Evolutionary conservation across 2,888 invertebrate genomes (phyloP), one percentile per base, ranked within the genome.

Genomic region (Agapostemon virescens): DNA sequence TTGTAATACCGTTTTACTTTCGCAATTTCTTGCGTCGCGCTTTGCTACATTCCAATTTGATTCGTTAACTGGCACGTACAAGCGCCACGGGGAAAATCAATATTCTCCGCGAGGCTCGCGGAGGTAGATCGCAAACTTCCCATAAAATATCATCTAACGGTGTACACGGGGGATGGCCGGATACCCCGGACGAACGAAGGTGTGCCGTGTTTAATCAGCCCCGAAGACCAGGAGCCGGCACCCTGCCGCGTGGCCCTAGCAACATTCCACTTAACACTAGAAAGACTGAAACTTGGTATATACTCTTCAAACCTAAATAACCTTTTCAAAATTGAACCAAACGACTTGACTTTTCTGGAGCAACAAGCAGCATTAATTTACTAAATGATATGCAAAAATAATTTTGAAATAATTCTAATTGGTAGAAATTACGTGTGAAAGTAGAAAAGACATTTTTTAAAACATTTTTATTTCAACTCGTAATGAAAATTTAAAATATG

Each of bases 1-100:
- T 67, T 49, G 40, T 77, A 79, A 77, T 79, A 79, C 77, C 77
- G 61, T 42, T 77, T 71, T 33, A 52, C 58, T 69, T 79, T 67
- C 70, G 26, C 52, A 77, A 45, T 61, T 71, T 40, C 61, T 77
- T 61, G 49, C 40, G 45, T 61, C 49, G 52, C 26, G 61, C 20
- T 68, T 61, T 49, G 38, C 70, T 26, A 23, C 42, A 42, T 70
- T 79, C 61, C 23, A 55, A 69, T 52, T 45, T 69, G n/a, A 55
- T 69, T 69, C 45, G 61, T 61, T 61, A 61, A 61, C 61, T 30
- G 61, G 52, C 33, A 13, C 45, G 20, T 15, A 23, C 38, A 40
- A 61, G 23, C 67, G 76, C 38, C 63, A 72, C 52, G 42, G 42
- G 33, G 26, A 61, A 45, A 73, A 67, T 73, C 73, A 66, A 66